Conservation (phyloP, 2,888 invertebrate genomes). For the Rutpela maculata region DNA sequence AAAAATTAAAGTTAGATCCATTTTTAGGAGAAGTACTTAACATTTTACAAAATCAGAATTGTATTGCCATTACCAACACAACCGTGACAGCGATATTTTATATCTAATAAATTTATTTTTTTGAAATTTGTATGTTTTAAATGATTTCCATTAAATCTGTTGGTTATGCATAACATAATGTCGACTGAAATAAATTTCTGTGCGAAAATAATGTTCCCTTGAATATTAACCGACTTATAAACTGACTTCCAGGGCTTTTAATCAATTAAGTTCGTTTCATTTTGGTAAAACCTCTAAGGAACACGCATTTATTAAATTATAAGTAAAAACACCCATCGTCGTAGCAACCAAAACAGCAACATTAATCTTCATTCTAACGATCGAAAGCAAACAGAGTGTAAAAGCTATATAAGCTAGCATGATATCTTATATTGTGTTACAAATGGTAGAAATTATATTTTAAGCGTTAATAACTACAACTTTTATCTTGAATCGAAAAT, state of each 20-base stretch:
- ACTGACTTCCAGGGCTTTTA: not conserved
- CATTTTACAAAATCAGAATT: no score
- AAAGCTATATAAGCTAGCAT: conserved; percentile 12
- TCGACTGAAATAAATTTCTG: not conserved
- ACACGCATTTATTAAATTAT: conserved; percentile 2
- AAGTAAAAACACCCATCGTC: not conserved
- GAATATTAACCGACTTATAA: not conserved
- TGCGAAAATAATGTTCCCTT: not conserved
- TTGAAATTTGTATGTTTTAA: no score
- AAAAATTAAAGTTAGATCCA: no score
- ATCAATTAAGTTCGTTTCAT: not conserved
- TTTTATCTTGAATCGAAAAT: no score
- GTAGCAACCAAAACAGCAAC: conserved; percentile 1
- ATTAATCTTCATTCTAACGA: conserved; percentile 7
- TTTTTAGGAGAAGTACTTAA: no score
- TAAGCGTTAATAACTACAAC: not conserved
- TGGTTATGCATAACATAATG: no score
- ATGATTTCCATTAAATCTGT: not conserved
- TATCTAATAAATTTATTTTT: no score
- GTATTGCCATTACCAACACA: no score
- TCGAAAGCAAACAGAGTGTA: not conserved
- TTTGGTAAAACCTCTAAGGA: not conserved
- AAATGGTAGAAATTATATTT: not conserved
- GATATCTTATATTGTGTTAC: not conserved
- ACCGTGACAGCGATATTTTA: no score